Conservation (phyloP, 2,888 invertebrate species). For the Abscondita cerata region DNA sequence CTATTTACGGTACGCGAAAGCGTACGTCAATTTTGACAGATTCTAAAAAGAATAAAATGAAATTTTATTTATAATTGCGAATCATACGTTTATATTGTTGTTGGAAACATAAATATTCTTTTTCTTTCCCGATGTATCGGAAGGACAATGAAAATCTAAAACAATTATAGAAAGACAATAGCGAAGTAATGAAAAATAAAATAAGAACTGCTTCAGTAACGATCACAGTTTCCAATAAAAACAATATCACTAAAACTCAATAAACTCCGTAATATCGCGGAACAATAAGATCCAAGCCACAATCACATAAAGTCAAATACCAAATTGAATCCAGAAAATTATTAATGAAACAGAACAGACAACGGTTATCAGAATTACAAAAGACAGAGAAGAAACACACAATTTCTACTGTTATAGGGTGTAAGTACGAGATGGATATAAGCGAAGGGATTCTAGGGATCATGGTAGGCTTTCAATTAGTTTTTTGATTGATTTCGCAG, state of each 20-base stretch:
- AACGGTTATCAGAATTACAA: conserved; percentile 43
- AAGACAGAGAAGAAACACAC: conserved; percentile 33
- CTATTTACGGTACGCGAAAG: background rate
- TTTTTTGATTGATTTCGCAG: conserved; percentile 60
- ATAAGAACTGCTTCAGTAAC: conserved; percentile 43
- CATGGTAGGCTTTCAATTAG: conserved; percentile 59
- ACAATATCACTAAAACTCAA: conserved; percentile 56
- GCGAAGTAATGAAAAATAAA: conserved; percentile 52
- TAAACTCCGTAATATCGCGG: conserved; percentile 54
- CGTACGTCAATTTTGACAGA: background rate
- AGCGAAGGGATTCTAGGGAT: conserved; percentile 54
- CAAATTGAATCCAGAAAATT: conserved; percentile 57
- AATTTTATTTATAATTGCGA: conserved; percentile 3
- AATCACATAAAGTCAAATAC: conserved; percentile 57
- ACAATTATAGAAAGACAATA: conserved; percentile 49
- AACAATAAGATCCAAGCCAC: conserved; percentile 53
- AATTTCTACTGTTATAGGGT: conserved; percentile 16
- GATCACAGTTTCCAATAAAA: conserved; percentile 50
- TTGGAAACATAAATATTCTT: conserved; percentile 30
- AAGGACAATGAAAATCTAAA: conserved; percentile 36
- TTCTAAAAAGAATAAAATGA: background rate
- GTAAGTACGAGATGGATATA: conserved; percentile 37
- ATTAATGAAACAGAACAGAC: conserved; percentile 57
- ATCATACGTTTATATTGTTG: conserved; percentile 4
- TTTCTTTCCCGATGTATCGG: conserved; percentile 25